phyloP scores from a whole-genome alignment of 2,797 vertebrate genomes.

The Rhadinocentrus ornatus region DNA sequence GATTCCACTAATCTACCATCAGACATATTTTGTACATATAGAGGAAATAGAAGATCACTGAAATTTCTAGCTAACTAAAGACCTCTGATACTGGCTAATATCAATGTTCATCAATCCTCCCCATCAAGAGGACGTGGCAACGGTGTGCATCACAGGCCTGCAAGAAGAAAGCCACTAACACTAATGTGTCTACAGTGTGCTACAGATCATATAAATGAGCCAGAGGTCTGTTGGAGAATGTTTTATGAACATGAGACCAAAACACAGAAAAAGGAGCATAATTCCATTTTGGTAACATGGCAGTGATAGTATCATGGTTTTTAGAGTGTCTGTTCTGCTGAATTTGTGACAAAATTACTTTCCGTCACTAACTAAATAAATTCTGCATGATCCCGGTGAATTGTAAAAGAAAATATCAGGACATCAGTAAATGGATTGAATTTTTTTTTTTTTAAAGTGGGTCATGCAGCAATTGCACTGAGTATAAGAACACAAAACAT shows the following conservation, averaged over 20 bases:
- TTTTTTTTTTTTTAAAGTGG: no score
- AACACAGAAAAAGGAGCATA: not conserved
- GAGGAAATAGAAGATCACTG: not conserved
- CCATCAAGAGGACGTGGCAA: not conserved
- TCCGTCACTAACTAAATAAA: not conserved
- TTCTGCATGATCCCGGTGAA: not conserved
- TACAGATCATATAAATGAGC: not conserved
- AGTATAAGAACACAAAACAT: no score
- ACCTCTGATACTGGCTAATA: not conserved
- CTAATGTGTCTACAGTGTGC: not conserved
- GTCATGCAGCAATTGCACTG: no score
- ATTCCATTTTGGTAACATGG: not conserved
- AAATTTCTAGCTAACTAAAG: not conserved
- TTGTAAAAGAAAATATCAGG: not conserved
- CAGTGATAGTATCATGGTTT: not conserved
- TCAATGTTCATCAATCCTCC: not conserved
- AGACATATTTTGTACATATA: not conserved
- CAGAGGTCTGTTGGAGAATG: not conserved
- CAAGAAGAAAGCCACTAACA: not conserved
- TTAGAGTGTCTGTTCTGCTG: not conserved
- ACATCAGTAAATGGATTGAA: no score
- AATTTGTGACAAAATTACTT: not conserved
- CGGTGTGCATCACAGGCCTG: not conserved
- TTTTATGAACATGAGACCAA: not conserved
- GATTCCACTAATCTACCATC: not conserved